Evolutionary conservation across 2,113 vertebrate species (phyloP).

Genomic region (Myocastor coypus): DNA sequence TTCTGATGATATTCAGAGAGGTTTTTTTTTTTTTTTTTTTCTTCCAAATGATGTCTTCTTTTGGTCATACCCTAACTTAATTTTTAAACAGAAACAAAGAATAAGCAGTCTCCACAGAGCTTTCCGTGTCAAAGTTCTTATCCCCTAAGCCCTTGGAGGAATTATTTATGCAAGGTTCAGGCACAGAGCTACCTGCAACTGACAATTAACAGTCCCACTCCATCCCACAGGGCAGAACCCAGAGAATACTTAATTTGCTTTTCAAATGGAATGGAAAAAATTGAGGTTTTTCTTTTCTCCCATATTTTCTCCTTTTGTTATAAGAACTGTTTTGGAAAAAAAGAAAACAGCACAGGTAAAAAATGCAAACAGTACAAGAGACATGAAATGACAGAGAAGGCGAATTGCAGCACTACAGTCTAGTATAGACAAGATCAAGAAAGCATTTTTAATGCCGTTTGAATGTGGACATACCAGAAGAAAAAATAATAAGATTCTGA

Average conservation of each 20-base stretch:
- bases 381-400: not conserved
- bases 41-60: slow-evolving; percentile 32
- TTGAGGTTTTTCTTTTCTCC: not conserved
- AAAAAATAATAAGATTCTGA: not conserved
- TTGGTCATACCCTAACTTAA: slow-evolving; percentile 18
- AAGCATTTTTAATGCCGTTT: not conserved
- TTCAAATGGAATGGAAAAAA: slow-evolving; percentile 44
- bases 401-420: not conserved
- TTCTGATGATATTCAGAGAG: not conserved
- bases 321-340: slow-evolving; percentile 31
- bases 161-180: slow-evolving; percentile 26
- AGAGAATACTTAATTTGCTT: slow-evolving; percentile 46
- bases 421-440: not conserved
- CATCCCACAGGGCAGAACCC: not conserved
- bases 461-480: not conserved
- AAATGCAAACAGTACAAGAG: not conserved
- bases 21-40: not conserved
- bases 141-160: not conserved
- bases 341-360: not conserved
- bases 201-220: not conserved
- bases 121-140: slow-evolving; percentile 58
- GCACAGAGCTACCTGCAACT: not conserved
- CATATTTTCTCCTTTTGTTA: slow-evolving; percentile 17
- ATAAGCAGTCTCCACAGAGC: slow-evolving; percentile 35
- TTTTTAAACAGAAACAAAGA: slow-evolving; percentile 55